Conservation (phyloP, 2,797 vertebrate species). For the Stomatorhinus walkeri region DNA sequence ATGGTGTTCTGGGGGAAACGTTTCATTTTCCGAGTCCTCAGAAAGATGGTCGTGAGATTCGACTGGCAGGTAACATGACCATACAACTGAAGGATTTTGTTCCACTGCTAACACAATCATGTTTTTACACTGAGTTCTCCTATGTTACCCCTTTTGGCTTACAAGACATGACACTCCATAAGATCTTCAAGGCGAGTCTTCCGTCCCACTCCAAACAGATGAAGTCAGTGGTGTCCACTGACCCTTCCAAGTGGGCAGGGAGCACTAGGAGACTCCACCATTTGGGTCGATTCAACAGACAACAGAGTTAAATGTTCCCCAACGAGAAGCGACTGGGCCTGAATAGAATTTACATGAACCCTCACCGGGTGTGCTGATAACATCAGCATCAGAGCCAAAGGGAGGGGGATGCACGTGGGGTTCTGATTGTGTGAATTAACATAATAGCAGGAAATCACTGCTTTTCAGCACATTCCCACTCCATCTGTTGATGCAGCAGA, state of each 20-base stretch:
- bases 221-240: not conserved
- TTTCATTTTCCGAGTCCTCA: not conserved
- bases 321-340: not conserved
- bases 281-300: not conserved
- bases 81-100: not conserved
- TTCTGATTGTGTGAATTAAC: constrained; percentile 42
- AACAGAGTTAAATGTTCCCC: not conserved
- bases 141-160: not conserved
- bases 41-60: not conserved
- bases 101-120: not conserved
- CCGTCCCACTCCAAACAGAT: not conserved
- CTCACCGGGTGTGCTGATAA: constrained; percentile 46
- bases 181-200: not conserved
- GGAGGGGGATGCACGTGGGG: constrained; percentile 36
- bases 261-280: not conserved
- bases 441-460: constrained; percentile 43
- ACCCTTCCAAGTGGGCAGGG: not conserved
- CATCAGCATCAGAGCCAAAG: constrained; percentile 23
- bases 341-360: constrained; percentile 35
- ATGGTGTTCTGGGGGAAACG: not conserved
- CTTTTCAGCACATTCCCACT: constrained; percentile 34
- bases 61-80: not conserved
- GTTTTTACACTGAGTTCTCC: not conserved
- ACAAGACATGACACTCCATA: not conserved
- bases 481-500: constrained; percentile 35